A percentile compares a stretch with the other conserved stretches of the same genome.
These are phyloP conservation scores for Syrphus vitripennis DNA, from an alignment of 2,888 invertebrate species.

Conservation along the genomic window DNA sequence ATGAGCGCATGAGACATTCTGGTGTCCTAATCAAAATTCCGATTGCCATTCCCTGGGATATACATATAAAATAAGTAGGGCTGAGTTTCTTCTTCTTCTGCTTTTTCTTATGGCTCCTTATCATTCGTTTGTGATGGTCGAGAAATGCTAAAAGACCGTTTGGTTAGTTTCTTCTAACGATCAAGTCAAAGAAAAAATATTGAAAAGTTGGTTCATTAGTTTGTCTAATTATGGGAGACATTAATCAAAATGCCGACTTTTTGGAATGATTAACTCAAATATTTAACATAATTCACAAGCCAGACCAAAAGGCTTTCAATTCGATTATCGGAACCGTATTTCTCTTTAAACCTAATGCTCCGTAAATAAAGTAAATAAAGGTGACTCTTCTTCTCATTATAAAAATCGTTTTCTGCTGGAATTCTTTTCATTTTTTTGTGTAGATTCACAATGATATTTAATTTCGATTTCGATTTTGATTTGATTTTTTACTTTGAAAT, in stretches of 20 bases:
- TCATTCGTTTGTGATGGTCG: neutral
- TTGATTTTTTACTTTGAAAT: slow-evolving; percentile 17
- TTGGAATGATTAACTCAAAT: slow-evolving; percentile 68
- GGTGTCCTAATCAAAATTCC: slow-evolving; percentile 81
- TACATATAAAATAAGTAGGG: slow-evolving; percentile 7
- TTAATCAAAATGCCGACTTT: slow-evolving; percentile 74
- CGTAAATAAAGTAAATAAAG: neutral
- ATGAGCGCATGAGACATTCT: slow-evolving; percentile 72
- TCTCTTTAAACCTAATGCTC: neutral
- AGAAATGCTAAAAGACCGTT: neutral
- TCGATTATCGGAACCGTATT: neutral
- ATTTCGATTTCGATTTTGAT: slow-evolving; percentile 55
- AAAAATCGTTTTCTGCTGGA: slow-evolving; percentile 16
- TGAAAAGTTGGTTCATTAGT: slow-evolving; percentile 73
- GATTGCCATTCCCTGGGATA: slow-evolving; percentile 73
- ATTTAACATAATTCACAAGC: slow-evolving; percentile 57
- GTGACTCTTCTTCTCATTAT: slow-evolving; percentile 38
- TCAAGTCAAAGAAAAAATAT: slow-evolving; percentile 47
- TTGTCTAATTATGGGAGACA: slow-evolving; percentile 72
- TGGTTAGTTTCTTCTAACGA: slow-evolving; percentile 9
- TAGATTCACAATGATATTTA: slow-evolving; percentile 43
- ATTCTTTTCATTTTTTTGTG: neutral
- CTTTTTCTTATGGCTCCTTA: neutral
- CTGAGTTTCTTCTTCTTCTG: neutral
- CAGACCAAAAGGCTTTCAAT: neutral